phyloP scores from a whole-genome alignment of 1,140 invertebrate species.

The Schlechtendalia chinensis region DNA sequence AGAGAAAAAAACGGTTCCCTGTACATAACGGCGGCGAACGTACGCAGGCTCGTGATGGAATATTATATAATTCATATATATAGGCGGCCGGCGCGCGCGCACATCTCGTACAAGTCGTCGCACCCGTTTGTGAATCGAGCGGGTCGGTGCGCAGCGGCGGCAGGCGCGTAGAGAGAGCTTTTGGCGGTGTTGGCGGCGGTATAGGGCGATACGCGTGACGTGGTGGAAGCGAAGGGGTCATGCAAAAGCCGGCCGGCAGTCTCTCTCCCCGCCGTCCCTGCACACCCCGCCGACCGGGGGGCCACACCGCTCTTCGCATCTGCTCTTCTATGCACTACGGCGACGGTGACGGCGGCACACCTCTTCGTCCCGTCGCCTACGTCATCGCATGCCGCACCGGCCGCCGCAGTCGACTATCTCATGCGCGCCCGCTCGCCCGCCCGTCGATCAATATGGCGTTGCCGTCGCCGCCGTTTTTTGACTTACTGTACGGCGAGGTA shows the following conservation, averaged over 20 bases:
- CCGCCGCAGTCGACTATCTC: slow-evolving; percentile 25
- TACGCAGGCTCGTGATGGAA: too few species aligned
- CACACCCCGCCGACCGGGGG: too few species aligned
- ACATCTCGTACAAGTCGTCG: neutral
- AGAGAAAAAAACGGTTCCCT: neutral
- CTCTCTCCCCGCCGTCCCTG: neutral
- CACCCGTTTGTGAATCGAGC: neutral
- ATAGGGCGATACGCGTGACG: neutral
- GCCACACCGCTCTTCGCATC: neutral
- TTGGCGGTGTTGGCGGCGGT: slow-evolving; percentile 22
- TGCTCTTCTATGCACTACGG: neutral
- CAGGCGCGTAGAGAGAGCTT: slow-evolving; percentile 9
- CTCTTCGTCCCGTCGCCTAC: neutral
- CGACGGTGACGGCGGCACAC: neutral
- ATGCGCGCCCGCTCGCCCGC: neutral
- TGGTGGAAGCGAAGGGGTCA: neutral
- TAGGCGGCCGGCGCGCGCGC: neutral
- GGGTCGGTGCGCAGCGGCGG: neutral
- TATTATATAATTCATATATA: neutral
- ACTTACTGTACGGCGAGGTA: slow-evolving; percentile 17
- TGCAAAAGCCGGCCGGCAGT: slow-evolving; percentile 44
- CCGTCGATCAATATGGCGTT: slow-evolving; percentile 34
- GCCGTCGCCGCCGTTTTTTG: slow-evolving; percentile 28
- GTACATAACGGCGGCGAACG: neutral
- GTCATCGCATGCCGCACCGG: neutral